Conservation (phyloP, 2,113 vertebrate species). For the Sisor rabdophorus region DNA sequence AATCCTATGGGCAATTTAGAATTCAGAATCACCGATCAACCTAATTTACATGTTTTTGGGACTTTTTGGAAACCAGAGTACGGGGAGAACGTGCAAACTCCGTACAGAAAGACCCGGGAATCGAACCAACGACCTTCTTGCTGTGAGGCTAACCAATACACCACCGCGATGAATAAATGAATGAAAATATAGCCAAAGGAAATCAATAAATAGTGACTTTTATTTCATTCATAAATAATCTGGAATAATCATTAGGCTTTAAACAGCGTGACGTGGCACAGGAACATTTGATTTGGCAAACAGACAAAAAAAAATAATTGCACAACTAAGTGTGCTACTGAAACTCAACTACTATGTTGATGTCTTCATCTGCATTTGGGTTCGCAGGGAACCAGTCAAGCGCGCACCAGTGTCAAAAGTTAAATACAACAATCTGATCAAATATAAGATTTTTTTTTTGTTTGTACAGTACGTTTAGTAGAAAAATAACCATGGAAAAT, state of each 20-base stretch:
- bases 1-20: too few species aligned
- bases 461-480: slow-evolving; percentile 5
- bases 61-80: too few species aligned
- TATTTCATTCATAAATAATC: slow-evolving; percentile 43
- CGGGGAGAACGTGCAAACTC: too few species aligned
- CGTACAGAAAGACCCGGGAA: too few species aligned
- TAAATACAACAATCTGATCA: slow-evolving; percentile 35
- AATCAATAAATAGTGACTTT: slow-evolving; percentile 42
- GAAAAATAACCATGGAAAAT: slow-evolving; percentile 45
- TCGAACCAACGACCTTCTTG: too few species aligned
- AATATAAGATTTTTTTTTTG: slow-evolving; percentile 30
- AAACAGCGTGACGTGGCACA: slow-evolving; percentile 42
- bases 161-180: neutral
- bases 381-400: slow-evolving; percentile 44
- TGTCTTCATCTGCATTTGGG: slow-evolving; percentile 34
- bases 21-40: too few species aligned
- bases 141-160: too few species aligned
- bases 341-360: slow-evolving; percentile 48
- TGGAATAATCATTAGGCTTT: slow-evolving; percentile 34
- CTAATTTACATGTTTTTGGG: too few species aligned
- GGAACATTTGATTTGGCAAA: slow-evolving; percentile 34
- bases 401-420: slow-evolving; percentile 42
- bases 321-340: slow-evolving; percentile 48
- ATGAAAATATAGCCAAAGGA: neutral
- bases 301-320: slow-evolving; percentile 34